phyloP scores from a whole-genome alignment of 2,797 vertebrate genomes.

The Busarellus nigricollis region DNA sequence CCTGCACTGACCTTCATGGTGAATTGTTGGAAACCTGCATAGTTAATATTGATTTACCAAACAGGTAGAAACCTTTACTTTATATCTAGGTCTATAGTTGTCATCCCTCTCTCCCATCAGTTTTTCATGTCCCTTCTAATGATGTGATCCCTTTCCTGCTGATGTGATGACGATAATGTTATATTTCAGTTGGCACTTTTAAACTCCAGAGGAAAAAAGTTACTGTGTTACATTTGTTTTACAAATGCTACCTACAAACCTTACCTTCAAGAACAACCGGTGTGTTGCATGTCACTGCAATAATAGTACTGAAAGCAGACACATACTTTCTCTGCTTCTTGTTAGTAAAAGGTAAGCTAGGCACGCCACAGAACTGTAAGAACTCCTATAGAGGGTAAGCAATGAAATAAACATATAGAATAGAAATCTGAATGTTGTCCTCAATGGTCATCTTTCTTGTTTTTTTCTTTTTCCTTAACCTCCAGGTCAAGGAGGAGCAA shows the following conservation, averaged over 20 bases:
- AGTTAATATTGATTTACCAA: conserved; percentile 94
- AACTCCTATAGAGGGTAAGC: background rate
- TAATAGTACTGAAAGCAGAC: background rate
- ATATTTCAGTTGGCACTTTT: background rate
- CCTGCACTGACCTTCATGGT: conserved; percentile 96
- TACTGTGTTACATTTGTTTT: background rate
- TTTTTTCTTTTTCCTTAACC: background rate
- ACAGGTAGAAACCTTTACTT: conserved; percentile 80
- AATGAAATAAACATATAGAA: background rate
- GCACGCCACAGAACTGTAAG: background rate
- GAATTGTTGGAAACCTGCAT: conserved; percentile 92
- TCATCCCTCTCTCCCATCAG: background rate
- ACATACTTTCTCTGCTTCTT: background rate
- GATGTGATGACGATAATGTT: background rate
- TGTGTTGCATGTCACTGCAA: background rate
- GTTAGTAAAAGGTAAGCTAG: background rate
- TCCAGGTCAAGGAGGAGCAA: conserved; percentile 89
- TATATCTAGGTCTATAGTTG: background rate
- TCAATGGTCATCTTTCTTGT: background rate
- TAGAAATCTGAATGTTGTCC: background rate
- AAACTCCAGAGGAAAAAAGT: background rate
- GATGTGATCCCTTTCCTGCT: background rate
- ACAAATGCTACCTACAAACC: background rate
- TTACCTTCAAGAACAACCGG: background rate
- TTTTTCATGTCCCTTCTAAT: background rate